phyloP scores from a whole-genome alignment of 37 sponge, comb jelly and placozoan species.

The Sycon ciliatum region DNA sequence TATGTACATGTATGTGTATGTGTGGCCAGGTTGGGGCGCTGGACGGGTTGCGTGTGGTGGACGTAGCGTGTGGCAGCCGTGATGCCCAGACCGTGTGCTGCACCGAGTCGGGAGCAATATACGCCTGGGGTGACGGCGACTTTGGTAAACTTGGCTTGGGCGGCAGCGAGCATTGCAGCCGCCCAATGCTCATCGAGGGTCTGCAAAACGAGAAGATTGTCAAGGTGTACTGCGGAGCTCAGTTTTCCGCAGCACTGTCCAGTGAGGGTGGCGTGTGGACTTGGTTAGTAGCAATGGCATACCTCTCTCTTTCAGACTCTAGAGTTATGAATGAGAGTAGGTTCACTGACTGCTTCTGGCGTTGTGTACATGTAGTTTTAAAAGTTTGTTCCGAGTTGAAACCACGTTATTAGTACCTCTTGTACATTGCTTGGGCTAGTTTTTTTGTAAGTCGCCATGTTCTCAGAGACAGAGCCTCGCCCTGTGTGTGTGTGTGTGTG shows the following conservation, averaged over 20 bases:
- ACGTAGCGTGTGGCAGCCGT: constrained; percentile 76
- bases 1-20: background rate
- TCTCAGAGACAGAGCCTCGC: too few species aligned
- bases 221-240: constrained; percentile 73
- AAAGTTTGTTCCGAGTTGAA: too few species aligned
- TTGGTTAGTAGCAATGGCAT: constrained; percentile 45
- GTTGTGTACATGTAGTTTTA: too few species aligned
- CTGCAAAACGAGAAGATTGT: constrained; percentile 36
- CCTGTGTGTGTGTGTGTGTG: too few species aligned
- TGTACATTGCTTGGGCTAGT: too few species aligned
- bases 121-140: constrained; percentile 82
- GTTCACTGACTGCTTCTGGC: too few species aligned
- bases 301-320: background rate
- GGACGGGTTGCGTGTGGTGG: constrained; percentile 43
- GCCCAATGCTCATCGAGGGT: constrained; percentile 30
- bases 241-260: constrained; percentile 80
- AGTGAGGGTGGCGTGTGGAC: constrained; percentile 77
- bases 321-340: too few species aligned
- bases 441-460: too few species aligned
- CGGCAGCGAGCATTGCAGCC: constrained; percentile 13
- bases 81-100: constrained; percentile 78
- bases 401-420: too few species aligned
- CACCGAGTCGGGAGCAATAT: constrained; percentile 66
- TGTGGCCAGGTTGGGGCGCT: constrained; percentile 60
- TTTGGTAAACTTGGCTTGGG: constrained; percentile 78